Base-by-base conservation (phyloP, 2,797 vertebrate genomes). In the Carduelis carduelis region DNA sequence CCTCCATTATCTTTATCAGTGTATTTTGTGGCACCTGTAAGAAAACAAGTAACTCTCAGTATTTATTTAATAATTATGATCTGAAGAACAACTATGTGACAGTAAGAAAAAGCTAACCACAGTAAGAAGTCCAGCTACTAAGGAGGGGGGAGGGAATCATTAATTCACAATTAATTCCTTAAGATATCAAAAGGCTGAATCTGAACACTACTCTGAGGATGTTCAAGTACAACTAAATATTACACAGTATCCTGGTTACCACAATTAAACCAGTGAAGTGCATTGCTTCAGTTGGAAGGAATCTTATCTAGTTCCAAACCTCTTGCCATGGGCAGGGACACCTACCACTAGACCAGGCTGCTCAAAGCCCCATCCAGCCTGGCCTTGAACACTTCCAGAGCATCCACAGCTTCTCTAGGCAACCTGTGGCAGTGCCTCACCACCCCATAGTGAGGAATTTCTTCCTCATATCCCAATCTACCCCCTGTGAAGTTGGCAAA, bases 1-100 rank as follows among this genome's bases (percentile, higher is more conserved):
- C 99, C 99, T 68, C 99, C 99, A 85, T 98, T 98, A 97, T 99
- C 99, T 97, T 99, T 99, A 71, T 99, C 99, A 16, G 98, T 98
- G 86, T 99, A 99, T 94, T 99, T 99, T 46, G 98, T 98, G 80
- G 98, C 98, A 96, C 99, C 99, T 99, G 80, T 23, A 95, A 97
- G 43, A 89, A 96, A 93, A 97, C 75, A 95, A 59, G 30, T 57
- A 81, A 83, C 41, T 87, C 53, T 96, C 56, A 98, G 83, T 94
- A 85, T 66, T 83, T 65, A 43, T 22, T 63, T 32, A 70, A 43
- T 24, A 85, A 66, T 52, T 50, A 66, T 6, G 18, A 77, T 49
- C 77, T 76, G 89, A 23, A 85, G 32, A 85, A 85, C 32, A 93
- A 18, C 46, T 78, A 44, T 7, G 8, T 28, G 9, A 78, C 35